Evolutionary conservation across 2,113 vertebrate genomes (phyloP), one percentile per base, ranked within the genome.

Genomic region (Oncorhynchus gorbuscha): DNA sequence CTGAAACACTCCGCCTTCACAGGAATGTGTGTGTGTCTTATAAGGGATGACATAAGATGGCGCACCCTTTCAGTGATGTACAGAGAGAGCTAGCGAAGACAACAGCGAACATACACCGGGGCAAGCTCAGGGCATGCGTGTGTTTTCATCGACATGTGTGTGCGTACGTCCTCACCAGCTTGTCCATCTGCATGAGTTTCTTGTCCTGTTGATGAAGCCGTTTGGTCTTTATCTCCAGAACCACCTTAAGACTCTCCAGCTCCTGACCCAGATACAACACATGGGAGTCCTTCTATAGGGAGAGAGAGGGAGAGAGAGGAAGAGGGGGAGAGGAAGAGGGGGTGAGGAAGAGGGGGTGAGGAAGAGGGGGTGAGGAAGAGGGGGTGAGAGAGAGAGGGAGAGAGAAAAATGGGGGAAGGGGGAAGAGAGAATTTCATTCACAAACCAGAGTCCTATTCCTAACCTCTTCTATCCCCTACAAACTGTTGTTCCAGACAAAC

Each of bases 101-200:
- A 13, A 61, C n/a, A 61, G 14, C 2, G 7, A n/a, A 61, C 1
- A n/a, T 8, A 61, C 59, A 61, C 18, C 7, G 20, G 16, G 16
- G 58, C 13, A 61, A 61, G 59, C 59, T 61, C 59, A 61, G n/a
- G 59, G 59, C 51, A 20, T 58, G 12, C 16, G 16, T 14, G 4
- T 24, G 11, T 30, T 35, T 51, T 11, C 28, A 35, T 75, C 22
- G 3, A 64, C 67, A 2, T 22, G 35, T 51, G 20, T 49, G 24
- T 62, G 28, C 39, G 30, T 20, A 3, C 3, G 3, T 39, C 16
- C 94, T 70, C 78, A 98, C 98, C 95, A 97, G 91, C 75, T 95
- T 97, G 85, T 97, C 96, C 94, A 98, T 95, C 80, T 97, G 96
- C 95, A 98, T 95, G 28, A 99, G 82, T 78, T 97, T 97, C 86